Evolutionary conservation across 2,888 invertebrate genomes (phyloP).

Genomic region (Sympetrum striolatum): DNA sequence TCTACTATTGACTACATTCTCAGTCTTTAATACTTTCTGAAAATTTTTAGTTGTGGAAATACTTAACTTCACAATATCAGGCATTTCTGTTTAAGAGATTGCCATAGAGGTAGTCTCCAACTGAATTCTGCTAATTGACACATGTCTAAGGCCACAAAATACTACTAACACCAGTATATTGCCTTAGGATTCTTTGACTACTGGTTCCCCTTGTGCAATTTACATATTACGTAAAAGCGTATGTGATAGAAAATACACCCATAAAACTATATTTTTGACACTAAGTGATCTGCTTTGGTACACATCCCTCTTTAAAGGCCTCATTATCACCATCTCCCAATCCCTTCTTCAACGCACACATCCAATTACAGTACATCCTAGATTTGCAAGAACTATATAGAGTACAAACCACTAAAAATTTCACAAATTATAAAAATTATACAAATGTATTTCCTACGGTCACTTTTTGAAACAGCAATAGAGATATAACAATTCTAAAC

Average conservation of each 20-base stretch:
- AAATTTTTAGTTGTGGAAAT: background rate
- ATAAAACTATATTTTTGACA: background rate
- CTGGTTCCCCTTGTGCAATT: background rate
- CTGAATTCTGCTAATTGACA: slow-evolving; percentile 20
- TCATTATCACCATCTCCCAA: background rate
- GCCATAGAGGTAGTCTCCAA: slow-evolving; percentile 24
- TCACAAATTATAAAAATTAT: too few species aligned
- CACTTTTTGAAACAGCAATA: too few species aligned
- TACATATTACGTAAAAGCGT: background rate
- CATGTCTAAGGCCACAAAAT: slow-evolving; percentile 30
- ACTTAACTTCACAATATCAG: background rate
- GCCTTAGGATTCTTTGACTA: background rate
- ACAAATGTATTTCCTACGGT: too few species aligned
- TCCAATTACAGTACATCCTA: background rate
- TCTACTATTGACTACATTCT: background rate
- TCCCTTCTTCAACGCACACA: background rate
- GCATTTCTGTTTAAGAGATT: background rate
- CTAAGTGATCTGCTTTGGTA: background rate
- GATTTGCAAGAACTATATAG: too few species aligned
- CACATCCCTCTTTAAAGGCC: background rate
- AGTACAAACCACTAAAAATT: too few species aligned
- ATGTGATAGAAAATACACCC: slow-evolving; percentile 1
- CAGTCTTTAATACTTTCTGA: background rate
- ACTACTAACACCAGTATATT: background rate
- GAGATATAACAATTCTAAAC: too few species aligned